Percentiles rank a stretch among this genome's conserved stretches.
Conservation (phyloP, 2,888 invertebrate genomes). For the Nasonia oneida region DNA sequence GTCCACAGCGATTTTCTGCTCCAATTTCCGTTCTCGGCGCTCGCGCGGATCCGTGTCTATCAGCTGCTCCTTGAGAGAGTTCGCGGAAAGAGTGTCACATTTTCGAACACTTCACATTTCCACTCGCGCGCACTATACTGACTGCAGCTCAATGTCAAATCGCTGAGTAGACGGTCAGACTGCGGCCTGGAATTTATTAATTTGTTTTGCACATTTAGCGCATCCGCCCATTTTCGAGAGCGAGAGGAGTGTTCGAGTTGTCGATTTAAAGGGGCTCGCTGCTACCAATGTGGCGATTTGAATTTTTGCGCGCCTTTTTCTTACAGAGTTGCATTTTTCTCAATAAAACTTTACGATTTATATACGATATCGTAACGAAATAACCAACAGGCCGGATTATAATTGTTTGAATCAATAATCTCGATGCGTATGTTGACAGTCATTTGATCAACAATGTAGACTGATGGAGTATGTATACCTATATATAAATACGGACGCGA, state of each 20-base stretch:
- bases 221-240: constrained; percentile 53
- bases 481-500: too few relatives aligned
- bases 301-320: constrained; percentile 4
- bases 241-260: constrained; percentile 1
- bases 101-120: background rate
- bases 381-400: too few relatives aligned
- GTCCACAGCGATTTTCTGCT: constrained; percentile 61
- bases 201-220: constrained; percentile 41
- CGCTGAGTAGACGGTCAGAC: background rate
- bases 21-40: constrained; percentile 17
- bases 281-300: background rate
- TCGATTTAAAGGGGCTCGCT: constrained; percentile 46
- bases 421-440: too few relatives aligned
- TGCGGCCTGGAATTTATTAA: constrained; percentile 23
- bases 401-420: too few relatives aligned
- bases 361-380: too few relatives aligned
- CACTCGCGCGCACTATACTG: background rate
- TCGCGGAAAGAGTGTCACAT: background rate
- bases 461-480: too few relatives aligned
- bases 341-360: too few relatives aligned
- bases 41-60: background rate
- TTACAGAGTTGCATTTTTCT: too few relatives aligned
- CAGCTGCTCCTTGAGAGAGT: background rate
- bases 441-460: background rate
- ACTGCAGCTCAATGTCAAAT: constrained; percentile 12